Conservation (phyloP, 2,113 vertebrate species). For the Oreochromis niloticus region DNA sequence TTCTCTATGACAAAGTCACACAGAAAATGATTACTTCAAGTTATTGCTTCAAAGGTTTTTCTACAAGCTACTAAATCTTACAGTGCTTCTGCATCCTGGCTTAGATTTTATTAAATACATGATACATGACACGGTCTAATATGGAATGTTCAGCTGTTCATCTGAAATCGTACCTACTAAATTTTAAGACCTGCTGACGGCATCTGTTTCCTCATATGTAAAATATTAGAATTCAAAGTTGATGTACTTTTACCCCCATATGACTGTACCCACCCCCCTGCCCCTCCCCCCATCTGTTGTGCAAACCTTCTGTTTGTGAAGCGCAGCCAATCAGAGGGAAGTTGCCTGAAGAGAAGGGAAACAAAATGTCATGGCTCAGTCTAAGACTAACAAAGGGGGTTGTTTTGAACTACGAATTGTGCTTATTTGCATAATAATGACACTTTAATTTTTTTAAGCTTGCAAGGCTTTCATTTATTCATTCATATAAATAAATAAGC, state of each 20-base stretch:
- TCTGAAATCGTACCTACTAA: not conserved
- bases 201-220: too few species aligned
- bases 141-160: not conserved
- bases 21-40: not conserved
- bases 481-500: not conserved
- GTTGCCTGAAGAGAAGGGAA: not conserved
- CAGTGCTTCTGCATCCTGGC: not conserved
- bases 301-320: not conserved
- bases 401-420: not conserved
- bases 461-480: not conserved
- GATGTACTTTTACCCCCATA: too few species aligned
- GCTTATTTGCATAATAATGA: not conserved
- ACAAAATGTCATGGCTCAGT: not conserved
- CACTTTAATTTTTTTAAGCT: fast-evolving
- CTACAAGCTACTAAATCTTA: not conserved
- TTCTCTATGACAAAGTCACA: not conserved
- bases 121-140: not conserved
- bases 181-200: not conserved
- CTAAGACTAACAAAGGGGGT: not conserved
- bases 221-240: too few species aligned
- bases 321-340: not conserved
- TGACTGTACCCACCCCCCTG: fast-evolving
- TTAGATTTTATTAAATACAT: not conserved
- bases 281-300: not conserved
- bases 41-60: not conserved